phyloP scores from a whole-genome alignment of 2,888 invertebrate genomes.

The Dasysyrphus tricinctus region DNA sequence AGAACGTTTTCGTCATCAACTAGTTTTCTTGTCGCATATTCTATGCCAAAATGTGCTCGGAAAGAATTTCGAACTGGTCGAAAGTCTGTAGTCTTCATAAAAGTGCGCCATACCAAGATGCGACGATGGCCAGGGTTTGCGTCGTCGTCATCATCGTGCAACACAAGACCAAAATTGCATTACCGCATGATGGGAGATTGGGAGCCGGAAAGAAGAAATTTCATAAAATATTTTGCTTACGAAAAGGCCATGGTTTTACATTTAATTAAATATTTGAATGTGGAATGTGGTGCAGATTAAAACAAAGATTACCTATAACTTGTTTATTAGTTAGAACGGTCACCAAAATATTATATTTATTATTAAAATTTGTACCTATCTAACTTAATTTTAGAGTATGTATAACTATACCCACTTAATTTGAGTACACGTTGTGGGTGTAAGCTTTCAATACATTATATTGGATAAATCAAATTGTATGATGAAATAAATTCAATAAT shows the following conservation, averaged over 20 bases:
- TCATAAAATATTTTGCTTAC: not conserved
- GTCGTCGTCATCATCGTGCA: slow-evolving; percentile 21
- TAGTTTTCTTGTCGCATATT: slow-evolving; percentile 25
- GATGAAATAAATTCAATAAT: too few relatives aligned
- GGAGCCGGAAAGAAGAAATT: not conserved
- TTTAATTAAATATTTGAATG: not conserved
- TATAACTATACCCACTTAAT: too few relatives aligned
- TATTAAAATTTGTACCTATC: too few relatives aligned
- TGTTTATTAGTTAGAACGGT: too few relatives aligned
- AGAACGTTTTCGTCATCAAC: slow-evolving; percentile 54
- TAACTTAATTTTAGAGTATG: too few relatives aligned
- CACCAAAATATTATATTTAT: too few relatives aligned
- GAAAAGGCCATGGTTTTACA: too few relatives aligned
- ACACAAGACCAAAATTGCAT: slow-evolving; percentile 35
- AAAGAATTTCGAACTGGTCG: not conserved
- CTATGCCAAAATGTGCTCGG: slow-evolving; percentile 3
- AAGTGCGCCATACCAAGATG: not conserved
- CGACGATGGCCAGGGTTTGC: not conserved
- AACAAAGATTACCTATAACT: too few relatives aligned
- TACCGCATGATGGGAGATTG: slow-evolving; percentile 9
- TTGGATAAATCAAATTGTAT: too few relatives aligned
- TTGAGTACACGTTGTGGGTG: too few relatives aligned
- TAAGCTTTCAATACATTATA: too few relatives aligned
- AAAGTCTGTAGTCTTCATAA: not conserved
- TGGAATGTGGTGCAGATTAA: too few relatives aligned